Evolutionary conservation across 2,888 invertebrate species (phyloP).

Genomic region (Priocnemis perturbator): DNA sequence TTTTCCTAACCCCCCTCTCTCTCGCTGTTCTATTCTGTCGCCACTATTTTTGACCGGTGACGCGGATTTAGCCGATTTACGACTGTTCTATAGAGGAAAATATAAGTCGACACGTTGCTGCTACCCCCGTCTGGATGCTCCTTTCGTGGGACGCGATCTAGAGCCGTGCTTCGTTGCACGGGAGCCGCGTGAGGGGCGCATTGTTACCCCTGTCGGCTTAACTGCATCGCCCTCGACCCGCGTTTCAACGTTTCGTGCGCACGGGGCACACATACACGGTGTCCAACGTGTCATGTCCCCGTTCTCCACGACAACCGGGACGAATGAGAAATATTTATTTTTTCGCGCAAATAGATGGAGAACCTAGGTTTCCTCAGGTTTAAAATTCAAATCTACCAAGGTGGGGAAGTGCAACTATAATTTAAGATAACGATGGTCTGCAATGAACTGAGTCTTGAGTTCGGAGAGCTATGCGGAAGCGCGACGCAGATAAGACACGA

Average conservation of each 20-base stretch:
- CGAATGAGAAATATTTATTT: slow-evolving; percentile 2
- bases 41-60: slow-evolving; percentile 69
- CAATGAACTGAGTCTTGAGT: too few species aligned
- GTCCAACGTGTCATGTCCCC: neutral
- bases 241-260: slow-evolving; percentile 43
- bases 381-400: too few species aligned
- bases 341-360: too few species aligned
- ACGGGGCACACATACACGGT: slow-evolving; percentile 10
- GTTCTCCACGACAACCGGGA: neutral
- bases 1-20: slow-evolving; percentile 16
- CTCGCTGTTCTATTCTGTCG: slow-evolving; percentile 18
- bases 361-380: too few species aligned
- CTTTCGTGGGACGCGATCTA: slow-evolving; percentile 49
- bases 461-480: too few species aligned
- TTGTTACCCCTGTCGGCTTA: slow-evolving; percentile 69
- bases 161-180: slow-evolving; percentile 39
- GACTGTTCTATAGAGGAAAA: slow-evolving; percentile 63
- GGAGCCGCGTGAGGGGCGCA: slow-evolving; percentile 44
- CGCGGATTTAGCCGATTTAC: slow-evolving; percentile 73
- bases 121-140: slow-evolving; percentile 46
- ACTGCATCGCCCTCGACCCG: slow-evolving; percentile 45
- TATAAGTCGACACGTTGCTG: slow-evolving; percentile 63
- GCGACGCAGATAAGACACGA: too few species aligned
- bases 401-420: too few species aligned
- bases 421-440: too few species aligned